Base-by-base conservation (phyloP, 2,113 vertebrate species). In the Atherinomorus stipes region DNA sequence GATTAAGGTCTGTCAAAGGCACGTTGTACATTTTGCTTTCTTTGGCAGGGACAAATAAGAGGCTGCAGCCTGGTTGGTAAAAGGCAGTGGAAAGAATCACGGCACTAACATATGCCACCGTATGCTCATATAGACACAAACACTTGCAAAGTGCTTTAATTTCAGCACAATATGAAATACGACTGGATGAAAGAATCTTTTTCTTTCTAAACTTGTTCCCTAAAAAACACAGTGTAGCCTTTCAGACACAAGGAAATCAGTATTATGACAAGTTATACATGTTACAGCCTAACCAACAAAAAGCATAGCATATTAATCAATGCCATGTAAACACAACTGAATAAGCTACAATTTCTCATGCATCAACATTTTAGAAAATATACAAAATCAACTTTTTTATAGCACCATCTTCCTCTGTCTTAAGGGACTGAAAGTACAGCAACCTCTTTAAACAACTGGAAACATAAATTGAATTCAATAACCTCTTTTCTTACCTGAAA, bases 401-500 rank as follows among this genome's bases (percentile, higher is more conserved):
- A 25, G 3, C 7, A 51, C 40, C n/a, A 19, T 2, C 5, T 12
- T 49, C 11, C 10, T 40, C 5, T 50, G 2, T 13, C 11, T 11
- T 59, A 62, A 38, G 16, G 5, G 4, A 37, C 15, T 64, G 16
- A 2, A 53, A 16, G 45, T 38, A 19, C 22, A 72, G 13, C 4
- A 26, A 37, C 18, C 0, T 40, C 0, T 59, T 54, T 11, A 63
- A 51, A 25, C 16, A 15, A 16, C 8, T 18, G 13, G 1, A 19
- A 45, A 23, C 8, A 44, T 42, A 16, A 11, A 11, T 6, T 15
- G 22, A 6, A 44, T 38, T 40, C 9, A 38, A 22, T 22, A 65
- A 40, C 22, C 1, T 15, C 50, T 60, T 8, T 10, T 80, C 90
- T 87, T 91, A 92, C 91, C 90, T 83, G 58, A 69, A 4, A 45